A percentile compares a stretch with the other conserved stretches of the same genome.
Conservation (phyloP, 2,797 vertebrate species). For the Liparis tanakae region DNA sequence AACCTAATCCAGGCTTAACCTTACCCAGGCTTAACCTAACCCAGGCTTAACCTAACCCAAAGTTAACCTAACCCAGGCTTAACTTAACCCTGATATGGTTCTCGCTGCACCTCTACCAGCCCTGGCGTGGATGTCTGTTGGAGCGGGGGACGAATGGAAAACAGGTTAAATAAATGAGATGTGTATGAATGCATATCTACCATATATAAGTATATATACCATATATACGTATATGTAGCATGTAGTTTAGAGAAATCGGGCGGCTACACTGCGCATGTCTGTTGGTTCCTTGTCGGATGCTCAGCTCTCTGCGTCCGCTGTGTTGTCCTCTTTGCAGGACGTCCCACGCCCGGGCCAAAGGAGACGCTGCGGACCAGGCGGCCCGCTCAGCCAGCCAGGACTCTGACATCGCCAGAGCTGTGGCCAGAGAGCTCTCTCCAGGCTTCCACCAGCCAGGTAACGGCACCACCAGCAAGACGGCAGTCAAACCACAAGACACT, state of each 20-base stretch:
- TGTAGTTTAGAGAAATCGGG: no score
- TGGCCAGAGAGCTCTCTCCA: constrained; percentile 94
- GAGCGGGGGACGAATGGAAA: no score
- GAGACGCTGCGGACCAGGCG: constrained; percentile 92
- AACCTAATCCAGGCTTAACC: no score
- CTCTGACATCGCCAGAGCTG: constrained; percentile 90
- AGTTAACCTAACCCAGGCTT: no score
- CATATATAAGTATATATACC: no score
- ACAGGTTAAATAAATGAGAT: background rate
- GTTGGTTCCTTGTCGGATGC: background rate
- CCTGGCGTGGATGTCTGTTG: background rate
- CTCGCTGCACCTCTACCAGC: background rate
- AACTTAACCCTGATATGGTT: background rate
- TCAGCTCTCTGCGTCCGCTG: background rate
- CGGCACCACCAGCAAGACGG: no score
- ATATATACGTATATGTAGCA: no score
- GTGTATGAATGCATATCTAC: no score
- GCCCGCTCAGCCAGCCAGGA: constrained; percentile 90
- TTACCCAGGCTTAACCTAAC: no score
- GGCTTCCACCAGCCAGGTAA: constrained; percentile 93
- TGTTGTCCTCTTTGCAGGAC: constrained; percentile 81
- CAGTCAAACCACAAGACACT: no score
- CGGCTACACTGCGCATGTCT: background rate
- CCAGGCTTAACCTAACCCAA: no score
- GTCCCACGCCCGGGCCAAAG: constrained; percentile 93